Percentiles rank a stretch among this genome's conserved stretches.
Evolutionary conservation across 2,888 invertebrate species (phyloP).

Genomic region (Archips crataeganus): DNA sequence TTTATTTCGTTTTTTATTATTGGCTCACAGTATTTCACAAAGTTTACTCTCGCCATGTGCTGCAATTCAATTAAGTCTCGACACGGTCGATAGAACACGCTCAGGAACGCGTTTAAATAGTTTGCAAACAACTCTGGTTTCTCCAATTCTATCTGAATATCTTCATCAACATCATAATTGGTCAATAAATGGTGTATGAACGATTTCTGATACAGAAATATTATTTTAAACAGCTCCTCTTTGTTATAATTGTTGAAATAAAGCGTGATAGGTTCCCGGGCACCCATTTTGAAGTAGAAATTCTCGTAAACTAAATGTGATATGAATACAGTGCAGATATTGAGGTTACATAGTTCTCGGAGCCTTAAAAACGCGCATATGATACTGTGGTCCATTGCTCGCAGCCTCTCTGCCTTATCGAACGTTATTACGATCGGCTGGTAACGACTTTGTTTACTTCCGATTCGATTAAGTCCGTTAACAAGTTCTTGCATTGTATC

Average conservation of each 20-base stretch:
- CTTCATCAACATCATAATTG: slow-evolving; percentile 60
- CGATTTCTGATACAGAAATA: slow-evolving; percentile 69
- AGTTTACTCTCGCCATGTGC: slow-evolving; percentile 92
- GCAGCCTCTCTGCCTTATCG: slow-evolving; percentile 92
- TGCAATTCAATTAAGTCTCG: slow-evolving; percentile 93
- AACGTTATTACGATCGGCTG: slow-evolving; percentile 88
- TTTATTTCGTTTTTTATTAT: slow-evolving; percentile 88
- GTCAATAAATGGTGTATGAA: slow-evolving; percentile 67
- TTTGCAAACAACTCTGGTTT: slow-evolving; percentile 89
- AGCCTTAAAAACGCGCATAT: slow-evolving; percentile 90
- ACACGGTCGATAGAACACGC: slow-evolving; percentile 94
- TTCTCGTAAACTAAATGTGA: slow-evolving; percentile 94
- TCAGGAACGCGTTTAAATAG: slow-evolving; percentile 93
- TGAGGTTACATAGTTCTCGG: slow-evolving; percentile 89
- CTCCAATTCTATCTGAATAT: slow-evolving; percentile 64
- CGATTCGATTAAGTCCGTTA: slow-evolving; percentile 71
- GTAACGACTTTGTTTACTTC: slow-evolving; percentile 55
- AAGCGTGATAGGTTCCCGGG: slow-evolving; percentile 89
- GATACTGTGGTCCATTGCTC: slow-evolving; percentile 90
- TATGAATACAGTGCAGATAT: slow-evolving; percentile 91
- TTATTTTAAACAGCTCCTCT: slow-evolving; percentile 86
- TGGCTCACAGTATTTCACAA: slow-evolving; percentile 92
- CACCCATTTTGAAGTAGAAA: slow-evolving; percentile 89
- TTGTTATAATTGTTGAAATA: slow-evolving; percentile 93
- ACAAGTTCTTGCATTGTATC: slow-evolving; percentile 90